phyloP scores from a whole-genome alignment of 1,140 invertebrate genomes.

The Mercenaria mercenaria region DNA sequence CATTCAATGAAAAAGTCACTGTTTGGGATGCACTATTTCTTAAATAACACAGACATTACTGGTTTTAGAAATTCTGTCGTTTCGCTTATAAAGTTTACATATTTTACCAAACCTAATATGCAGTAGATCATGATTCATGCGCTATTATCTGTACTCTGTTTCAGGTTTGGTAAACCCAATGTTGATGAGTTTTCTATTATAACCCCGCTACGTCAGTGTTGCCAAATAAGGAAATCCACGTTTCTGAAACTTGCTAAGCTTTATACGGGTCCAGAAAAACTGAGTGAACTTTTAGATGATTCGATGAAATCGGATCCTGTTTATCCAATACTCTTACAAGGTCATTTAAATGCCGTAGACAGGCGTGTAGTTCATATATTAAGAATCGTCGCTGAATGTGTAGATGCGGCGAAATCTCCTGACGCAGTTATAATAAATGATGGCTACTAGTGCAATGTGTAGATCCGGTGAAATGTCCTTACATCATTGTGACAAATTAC shows the following conservation, averaged over 20 bases:
- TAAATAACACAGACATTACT: too few relatives aligned
- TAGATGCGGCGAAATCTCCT: background rate
- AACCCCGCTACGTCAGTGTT: slow-evolving; percentile 45
- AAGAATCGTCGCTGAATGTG: slow-evolving; percentile 16
- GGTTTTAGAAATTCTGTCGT: too few relatives aligned
- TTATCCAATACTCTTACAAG: slow-evolving; percentile 36
- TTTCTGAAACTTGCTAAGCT: background rate
- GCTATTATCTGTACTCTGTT: too few relatives aligned
- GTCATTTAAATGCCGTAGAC: slow-evolving; percentile 35
- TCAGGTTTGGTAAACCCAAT: slow-evolving; percentile 43
- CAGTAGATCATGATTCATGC: too few relatives aligned
- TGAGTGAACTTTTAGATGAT: slow-evolving; percentile 26
- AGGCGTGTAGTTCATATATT: slow-evolving; percentile 34
- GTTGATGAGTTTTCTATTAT: too few relatives aligned
- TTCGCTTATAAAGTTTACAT: too few relatives aligned
- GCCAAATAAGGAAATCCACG: slow-evolving; percentile 46
- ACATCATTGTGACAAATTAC: too few relatives aligned
- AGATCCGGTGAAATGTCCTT: too few relatives aligned
- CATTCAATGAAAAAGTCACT: too few relatives aligned
- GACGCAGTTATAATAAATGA: slow-evolving; percentile 4
- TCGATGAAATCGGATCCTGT: slow-evolving; percentile 40
- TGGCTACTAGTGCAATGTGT: background rate
- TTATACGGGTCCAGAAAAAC: slow-evolving; percentile 44
- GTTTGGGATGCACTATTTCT: too few relatives aligned
- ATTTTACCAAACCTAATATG: too few relatives aligned